phyloP scores from a whole-genome alignment of 2,797 vertebrate genomes.

The Brotula barbata region DNA sequence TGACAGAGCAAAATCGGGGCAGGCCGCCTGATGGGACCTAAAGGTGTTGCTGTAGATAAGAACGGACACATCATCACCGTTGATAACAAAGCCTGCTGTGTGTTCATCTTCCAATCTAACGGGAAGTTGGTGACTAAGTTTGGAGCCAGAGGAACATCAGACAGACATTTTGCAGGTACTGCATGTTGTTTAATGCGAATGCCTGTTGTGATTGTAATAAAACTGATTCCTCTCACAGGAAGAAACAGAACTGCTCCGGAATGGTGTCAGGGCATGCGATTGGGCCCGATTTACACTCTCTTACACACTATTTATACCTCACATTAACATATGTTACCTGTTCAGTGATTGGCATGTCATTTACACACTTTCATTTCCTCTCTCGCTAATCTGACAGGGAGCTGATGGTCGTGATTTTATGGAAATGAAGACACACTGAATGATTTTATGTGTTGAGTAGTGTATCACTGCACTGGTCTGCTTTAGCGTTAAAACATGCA shows the following conservation, averaged over 20 bases:
- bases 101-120: slow-evolving; percentile 97
- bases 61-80: slow-evolving; percentile 96
- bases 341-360: slow-evolving; percentile 34
- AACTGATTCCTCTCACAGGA: slow-evolving; percentile 11
- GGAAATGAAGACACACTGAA: not conserved
- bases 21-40: slow-evolving; percentile 92
- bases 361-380: slow-evolving; percentile 15
- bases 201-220: too few relatives aligned
- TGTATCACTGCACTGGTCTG: slow-evolving; percentile 7
- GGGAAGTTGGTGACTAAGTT: slow-evolving; percentile 96
- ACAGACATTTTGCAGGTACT: slow-evolving; percentile 92
- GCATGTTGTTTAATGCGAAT: not conserved
- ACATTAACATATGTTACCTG: not conserved
- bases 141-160: slow-evolving; percentile 88
- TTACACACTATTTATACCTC: slow-evolving; percentile 19
- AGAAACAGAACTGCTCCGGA: not conserved
- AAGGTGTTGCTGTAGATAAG: slow-evolving; percentile 91
- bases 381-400: not conserved
- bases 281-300: slow-evolving; percentile 67
- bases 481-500: slow-evolving; percentile 9
- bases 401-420: slow-evolving; percentile 3
- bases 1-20: slow-evolving; percentile 91
- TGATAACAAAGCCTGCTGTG: slow-evolving; percentile 96
- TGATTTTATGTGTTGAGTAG: not conserved
- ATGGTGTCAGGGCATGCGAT: slow-evolving; percentile 19